Evolutionary conservation across 2,888 invertebrate species (phyloP).

Genomic region (Coelinius sp.): DNA sequence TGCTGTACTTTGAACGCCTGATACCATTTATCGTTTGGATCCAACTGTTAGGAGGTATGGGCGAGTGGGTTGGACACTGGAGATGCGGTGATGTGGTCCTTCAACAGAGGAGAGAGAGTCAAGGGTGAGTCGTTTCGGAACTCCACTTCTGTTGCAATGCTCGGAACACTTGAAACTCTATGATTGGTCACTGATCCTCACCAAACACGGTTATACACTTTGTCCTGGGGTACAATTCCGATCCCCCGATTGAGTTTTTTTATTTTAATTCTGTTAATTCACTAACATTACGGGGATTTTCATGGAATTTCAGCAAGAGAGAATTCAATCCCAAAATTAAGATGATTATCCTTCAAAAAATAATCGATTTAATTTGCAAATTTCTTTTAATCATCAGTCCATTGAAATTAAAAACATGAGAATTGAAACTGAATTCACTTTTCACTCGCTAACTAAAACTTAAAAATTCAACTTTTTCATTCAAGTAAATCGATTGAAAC

Average conservation of each 20-base stretch:
- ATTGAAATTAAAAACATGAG: background rate
- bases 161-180: constrained; percentile 58
- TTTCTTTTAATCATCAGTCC: background rate
- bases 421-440: constrained; percentile 8
- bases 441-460: background rate
- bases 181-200: constrained; percentile 60
- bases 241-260: constrained; percentile 1
- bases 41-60: constrained; percentile 27
- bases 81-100: constrained; percentile 41
- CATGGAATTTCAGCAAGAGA: background rate
- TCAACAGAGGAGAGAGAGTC: constrained; percentile 41
- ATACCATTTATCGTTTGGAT: constrained; percentile 43
- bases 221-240: background rate
- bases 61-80: background rate
- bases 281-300: background rate
- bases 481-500: constrained; percentile 32
- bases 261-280: background rate
- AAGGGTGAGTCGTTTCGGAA: constrained; percentile 39
- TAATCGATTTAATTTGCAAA: background rate
- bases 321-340: background rate
- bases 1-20: constrained; percentile 34
- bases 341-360: too few relatives aligned
- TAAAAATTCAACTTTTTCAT: constrained; percentile 7
- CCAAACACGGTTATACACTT: constrained; percentile 65
- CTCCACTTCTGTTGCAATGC: constrained; percentile 36